phyloP scores from a whole-genome alignment of 2,888 invertebrate species.

The Tupiocoris notatus region DNA sequence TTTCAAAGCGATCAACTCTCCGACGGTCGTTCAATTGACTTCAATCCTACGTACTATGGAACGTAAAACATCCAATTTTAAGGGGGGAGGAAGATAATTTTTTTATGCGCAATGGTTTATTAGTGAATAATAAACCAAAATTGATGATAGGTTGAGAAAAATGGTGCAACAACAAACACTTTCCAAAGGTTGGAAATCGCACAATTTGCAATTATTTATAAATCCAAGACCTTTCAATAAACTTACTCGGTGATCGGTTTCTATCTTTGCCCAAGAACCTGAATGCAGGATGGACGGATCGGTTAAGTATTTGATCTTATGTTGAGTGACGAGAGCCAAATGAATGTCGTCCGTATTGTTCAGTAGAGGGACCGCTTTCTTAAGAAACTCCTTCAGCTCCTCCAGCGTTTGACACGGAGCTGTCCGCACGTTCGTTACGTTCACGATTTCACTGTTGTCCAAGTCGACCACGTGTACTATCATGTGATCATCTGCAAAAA shows the following conservation, averaged over 20 bases:
- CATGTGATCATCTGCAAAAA: slow-evolving; percentile 56
- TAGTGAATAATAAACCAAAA: too few relatives aligned
- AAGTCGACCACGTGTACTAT: slow-evolving; percentile 66
- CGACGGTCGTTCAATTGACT: too few relatives aligned
- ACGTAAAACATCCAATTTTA: too few relatives aligned
- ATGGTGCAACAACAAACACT: too few relatives aligned
- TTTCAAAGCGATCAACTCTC: too few relatives aligned
- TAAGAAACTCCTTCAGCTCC: slow-evolving; percentile 42
- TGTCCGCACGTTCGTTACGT: slow-evolving; percentile 33
- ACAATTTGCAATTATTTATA: too few relatives aligned
- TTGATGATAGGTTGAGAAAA: too few relatives aligned
- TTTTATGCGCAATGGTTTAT: too few relatives aligned
- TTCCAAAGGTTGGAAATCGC: too few relatives aligned
- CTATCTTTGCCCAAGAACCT: neutral
- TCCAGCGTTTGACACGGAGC: slow-evolving; percentile 36
- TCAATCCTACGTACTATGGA: too few relatives aligned
- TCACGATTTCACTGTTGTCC: slow-evolving; percentile 59
- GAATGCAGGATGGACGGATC: neutral
- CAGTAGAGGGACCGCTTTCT: slow-evolving; percentile 36
- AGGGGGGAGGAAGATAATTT: too few relatives aligned
- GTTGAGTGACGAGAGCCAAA: slow-evolving; percentile 23
- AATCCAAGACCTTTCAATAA: too few relatives aligned
- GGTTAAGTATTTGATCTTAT: neutral
- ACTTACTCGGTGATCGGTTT: slow-evolving; percentile 30
- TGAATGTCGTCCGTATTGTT: slow-evolving; percentile 38